Base-by-base conservation (phyloP, 2,113 vertebrate genomes). In the Rafetus swinhoei region DNA sequence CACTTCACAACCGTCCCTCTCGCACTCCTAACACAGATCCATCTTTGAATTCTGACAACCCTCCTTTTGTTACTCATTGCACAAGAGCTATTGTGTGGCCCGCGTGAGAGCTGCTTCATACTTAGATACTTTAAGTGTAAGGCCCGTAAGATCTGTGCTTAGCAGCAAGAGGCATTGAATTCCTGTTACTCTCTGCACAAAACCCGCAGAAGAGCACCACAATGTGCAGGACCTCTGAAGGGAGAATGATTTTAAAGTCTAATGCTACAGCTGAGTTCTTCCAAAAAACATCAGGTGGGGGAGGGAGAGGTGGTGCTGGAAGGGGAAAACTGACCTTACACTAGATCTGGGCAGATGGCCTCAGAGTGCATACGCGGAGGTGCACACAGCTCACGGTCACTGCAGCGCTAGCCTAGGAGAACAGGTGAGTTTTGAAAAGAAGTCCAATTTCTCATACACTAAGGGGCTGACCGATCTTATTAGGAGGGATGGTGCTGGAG, bases 401-500 rank as follows among this genome's bases (percentile, higher is more conserved):
- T 52, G 56, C 50, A 60, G 54, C 77, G 16, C 32, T 18, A 15
- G 25, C 59, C 4, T 69, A 65, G 27, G 29, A 86, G 18, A 59
- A 53, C 18, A 57, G 87, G 14, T 65, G 3, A 77, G 79, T 93
- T 86, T 76, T 85, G 90, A 82, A 94, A 72, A 87, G 65, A 84
- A 35, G 22, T 81, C 92, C 72, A 96, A 62, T 56, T 89, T 69
- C 83, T 76, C 90, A 65, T 60, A 87, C 10, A 95, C 82, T 95
- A 95, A 50, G 55, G 91, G 81, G 29, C 74, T 81, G 74, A 74
- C 0, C 1, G 22, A 32, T 50, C n/a, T 81, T 88, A 90, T 92
- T 95, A 86, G 54, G 90, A 88, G 11, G 81, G 92, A 92, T 92
- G 81, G 60, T 86, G 91, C 79, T 84, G 74, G 92, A 97, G 93